Evolutionary conservation across 2,113 vertebrate genomes (phyloP), one percentile per base, ranked within the genome.

Genomic region (Anhinga rufa): DNA sequence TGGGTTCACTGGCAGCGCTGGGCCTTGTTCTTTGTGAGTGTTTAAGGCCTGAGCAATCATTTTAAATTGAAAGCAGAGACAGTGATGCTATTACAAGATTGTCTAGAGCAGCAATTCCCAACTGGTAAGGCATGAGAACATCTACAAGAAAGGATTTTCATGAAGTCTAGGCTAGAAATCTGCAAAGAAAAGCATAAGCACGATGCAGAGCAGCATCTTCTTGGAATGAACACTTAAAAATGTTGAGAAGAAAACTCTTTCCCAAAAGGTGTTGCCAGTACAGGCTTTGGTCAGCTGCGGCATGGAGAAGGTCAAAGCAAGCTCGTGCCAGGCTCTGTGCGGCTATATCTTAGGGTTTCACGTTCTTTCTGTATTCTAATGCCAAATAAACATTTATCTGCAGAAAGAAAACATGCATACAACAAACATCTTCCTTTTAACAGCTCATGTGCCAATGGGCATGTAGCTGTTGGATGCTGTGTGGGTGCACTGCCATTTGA

Each of bases 21-120:
- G 70, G 78, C 46, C 94, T 89, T 95, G 81, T 58, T 95, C 84
- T 90, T n/a, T 82, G 29, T 82, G 86, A 95, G 74, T 82, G 78
- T 95, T 96, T 93, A 96, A 92, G 60, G 86, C 84, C 91, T 66
- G 42, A 95, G 79, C 75, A 91, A 95, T 96, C 81, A 90, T 83
- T 92, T 92, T 95, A 95, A 96, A 97, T 95, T 96, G 91, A 93
- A 95, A 96, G 75, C 96, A 95, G 94, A 96, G 82, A 51, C 1
- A 0, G 24, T 17, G 20, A 93, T 92, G 71, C 75, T 82, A 74
- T 95, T 95, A 97, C 58, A 82, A 86, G 87, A 88, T 90, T 86
- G 90, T 96, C 95, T 93, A 77, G 82, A 90, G 96, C 78, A 93
- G 87, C 4, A 9, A 90, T 80, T 90, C 85, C 75, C 82, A 96